phyloP scores from a whole-genome alignment of 2,113 vertebrate species.

The Odocoileus hemionus region DNA sequence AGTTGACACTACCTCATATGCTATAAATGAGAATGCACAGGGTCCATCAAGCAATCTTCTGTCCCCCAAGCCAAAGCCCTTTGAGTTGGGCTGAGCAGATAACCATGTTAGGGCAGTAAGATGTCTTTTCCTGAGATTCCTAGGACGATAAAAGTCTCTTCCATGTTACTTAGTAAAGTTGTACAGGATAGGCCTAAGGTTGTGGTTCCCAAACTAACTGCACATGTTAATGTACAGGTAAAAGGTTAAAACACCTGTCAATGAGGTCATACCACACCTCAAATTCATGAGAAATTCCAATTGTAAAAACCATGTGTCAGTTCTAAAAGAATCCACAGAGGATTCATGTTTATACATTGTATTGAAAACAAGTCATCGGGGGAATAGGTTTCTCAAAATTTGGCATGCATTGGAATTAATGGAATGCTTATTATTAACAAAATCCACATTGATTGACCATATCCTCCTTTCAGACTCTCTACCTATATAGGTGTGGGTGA shows the following conservation, averaged over 20 bases:
- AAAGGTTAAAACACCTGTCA: background rate
- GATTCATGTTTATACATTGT: background rate
- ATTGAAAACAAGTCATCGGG: background rate
- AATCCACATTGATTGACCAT: background rate
- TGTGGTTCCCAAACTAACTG: background rate
- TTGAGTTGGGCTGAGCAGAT: background rate
- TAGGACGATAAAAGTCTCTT: background rate
- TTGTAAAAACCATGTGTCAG: background rate
- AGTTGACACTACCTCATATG: background rate
- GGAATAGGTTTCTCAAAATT: background rate
- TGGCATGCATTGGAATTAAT: background rate
- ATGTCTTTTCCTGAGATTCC: background rate
- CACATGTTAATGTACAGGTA: background rate
- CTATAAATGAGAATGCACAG: background rate
- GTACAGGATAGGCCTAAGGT: background rate
- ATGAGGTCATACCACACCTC: background rate
- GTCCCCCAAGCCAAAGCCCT: background rate
- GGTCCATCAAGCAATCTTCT: background rate
- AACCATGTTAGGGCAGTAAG: background rate
- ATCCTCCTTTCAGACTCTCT: background rate
- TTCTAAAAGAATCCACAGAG: background rate
- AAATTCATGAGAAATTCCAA: background rate
- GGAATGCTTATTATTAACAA: background rate
- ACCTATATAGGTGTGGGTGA: background rate
- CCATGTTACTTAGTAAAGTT: background rate